These are phyloP conservation scores for Drosophila anceps DNA, from an alignment of 2,888 invertebrate species.

Conservation along the genomic window DNA sequence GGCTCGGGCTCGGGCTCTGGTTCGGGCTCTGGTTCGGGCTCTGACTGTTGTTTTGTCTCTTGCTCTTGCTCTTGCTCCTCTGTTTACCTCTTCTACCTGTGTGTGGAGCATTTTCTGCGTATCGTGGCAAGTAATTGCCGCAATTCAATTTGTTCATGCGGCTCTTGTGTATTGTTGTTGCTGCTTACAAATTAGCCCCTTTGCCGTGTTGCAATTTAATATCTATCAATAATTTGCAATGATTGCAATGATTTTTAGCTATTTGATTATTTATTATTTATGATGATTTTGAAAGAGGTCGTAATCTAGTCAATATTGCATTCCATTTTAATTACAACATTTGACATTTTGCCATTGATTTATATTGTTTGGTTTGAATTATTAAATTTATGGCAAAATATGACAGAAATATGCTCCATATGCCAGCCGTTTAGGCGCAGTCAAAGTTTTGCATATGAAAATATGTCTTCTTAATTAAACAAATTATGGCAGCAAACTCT, in stretches of 20 bases:
- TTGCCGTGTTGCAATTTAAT: slow-evolving; percentile 37
- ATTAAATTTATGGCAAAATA: background rate
- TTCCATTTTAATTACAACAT: slow-evolving; percentile 5
- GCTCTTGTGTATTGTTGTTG: slow-evolving; percentile 55
- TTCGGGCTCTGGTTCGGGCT: background rate
- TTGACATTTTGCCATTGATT: background rate
- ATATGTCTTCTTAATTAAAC: slow-evolving; percentile 14
- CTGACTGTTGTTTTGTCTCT: no score
- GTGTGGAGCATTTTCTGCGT: slow-evolving; percentile 68
- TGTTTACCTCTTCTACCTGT: slow-evolving; percentile 4
- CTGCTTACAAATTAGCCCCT: slow-evolving; percentile 47
- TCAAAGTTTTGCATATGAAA: slow-evolving; percentile 16
- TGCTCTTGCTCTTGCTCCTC: slow-evolving; percentile 2
- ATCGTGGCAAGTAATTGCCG: slow-evolving; percentile 79
- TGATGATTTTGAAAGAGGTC: background rate
- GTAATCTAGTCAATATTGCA: background rate
- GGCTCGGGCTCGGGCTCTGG: no score
- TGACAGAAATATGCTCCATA: background rate
- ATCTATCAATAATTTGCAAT: slow-evolving; percentile 17
- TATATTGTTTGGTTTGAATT: background rate
- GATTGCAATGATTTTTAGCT: slow-evolving; percentile 27
- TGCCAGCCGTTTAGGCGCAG: background rate
- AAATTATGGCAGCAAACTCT: slow-evolving; percentile 16
- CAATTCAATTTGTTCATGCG: slow-evolving; percentile 78
- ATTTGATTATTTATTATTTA: slow-evolving; percentile 31